These are phyloP conservation scores for Diloba caeruleocephala DNA, from an alignment of 2,888 invertebrate species.

Conservation along the genomic window DNA sequence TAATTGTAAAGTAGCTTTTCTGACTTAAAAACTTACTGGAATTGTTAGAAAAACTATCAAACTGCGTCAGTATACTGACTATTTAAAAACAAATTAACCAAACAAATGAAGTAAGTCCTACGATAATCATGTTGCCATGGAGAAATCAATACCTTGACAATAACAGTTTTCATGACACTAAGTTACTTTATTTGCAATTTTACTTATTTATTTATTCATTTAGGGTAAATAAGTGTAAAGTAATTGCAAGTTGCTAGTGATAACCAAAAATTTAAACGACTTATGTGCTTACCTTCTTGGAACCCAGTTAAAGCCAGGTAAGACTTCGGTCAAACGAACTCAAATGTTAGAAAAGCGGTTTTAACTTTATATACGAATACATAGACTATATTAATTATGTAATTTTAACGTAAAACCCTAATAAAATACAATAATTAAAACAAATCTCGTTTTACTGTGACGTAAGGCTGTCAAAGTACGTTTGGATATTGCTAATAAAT, in stretches of 20 bases:
- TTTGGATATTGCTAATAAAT: slow-evolving; percentile 24
- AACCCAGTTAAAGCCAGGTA: slow-evolving; percentile 2
- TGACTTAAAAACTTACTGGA: slow-evolving; percentile 15
- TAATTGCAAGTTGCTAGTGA: slow-evolving; percentile 20
- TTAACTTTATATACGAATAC: not conserved
- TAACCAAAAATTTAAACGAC: slow-evolving; percentile 31
- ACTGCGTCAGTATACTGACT: slow-evolving; percentile 38
- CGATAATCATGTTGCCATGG: slow-evolving; percentile 68
- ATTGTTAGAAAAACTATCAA: slow-evolving; percentile 7
- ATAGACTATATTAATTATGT: no score
- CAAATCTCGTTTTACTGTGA: no score
- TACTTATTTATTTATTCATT: slow-evolving; percentile 38
- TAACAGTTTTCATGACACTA: slow-evolving; percentile 47
- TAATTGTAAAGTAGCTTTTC: slow-evolving; percentile 1
- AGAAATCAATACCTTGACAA: slow-evolving; percentile 62
- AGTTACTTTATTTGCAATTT: slow-evolving; percentile 39
- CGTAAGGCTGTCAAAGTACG: slow-evolving; percentile 42
- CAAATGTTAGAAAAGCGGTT: not conserved
- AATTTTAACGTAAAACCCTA: no score
- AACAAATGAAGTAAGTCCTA: slow-evolving; percentile 66
- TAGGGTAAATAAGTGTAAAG: slow-evolving; percentile 40
- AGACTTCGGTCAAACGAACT: slow-evolving; percentile 28
- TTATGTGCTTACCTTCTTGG: slow-evolving; percentile 39
- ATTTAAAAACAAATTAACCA: slow-evolving; percentile 36
- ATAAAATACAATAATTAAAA: no score